Evolutionary conservation across 1,140 invertebrate genomes (phyloP), one percentile per base, ranked within the genome.

Genomic region (Dolichoris vasculosae): DNA sequence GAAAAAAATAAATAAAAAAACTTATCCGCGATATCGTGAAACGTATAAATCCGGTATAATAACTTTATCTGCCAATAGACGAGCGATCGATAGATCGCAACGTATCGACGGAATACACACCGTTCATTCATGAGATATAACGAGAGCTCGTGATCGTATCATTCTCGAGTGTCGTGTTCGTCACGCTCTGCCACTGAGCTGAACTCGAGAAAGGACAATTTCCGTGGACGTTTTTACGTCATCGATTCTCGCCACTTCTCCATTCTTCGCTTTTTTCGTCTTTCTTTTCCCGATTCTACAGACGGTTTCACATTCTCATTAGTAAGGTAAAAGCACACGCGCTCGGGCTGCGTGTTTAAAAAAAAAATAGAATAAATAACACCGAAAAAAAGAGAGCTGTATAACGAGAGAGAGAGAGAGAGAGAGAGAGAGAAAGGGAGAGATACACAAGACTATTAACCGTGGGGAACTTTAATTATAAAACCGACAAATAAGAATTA

Each of bases 401-500:
- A 48, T 67, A 71, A 75, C 83, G 35, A 46, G 40, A 73, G 26
- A 23, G 77, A 17, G 64, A 51, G 51, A 35, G 46, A 35, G 59
- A 4, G 40, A 20, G 38, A 73, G 3, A 15, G 4, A 40, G 17
- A 13, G 71, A 35, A 30, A 32, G 64, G 2, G 26, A 75, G 43
- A 38, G 75, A 20, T 7, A 51, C 73, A 17, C 75, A 43, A 86
- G 51, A 32, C 78, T 32, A 63, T 81, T 81, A 81, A 48, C 59
- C 80, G 67, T 26, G 48, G 67, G 17, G 67, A 82, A 6, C 43
- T 71, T 71, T 82, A 82, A 71, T 82, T 82, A 82, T 71, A 73
- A 82, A 82, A 67, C 59, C n/a, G 59, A 40, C 51, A 80, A 80
- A 67, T 80, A 46, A 38, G 38, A 67, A 67, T 43, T 80, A 80